These are phyloP conservation scores for Strix aluco DNA, from an alignment of 2,113 vertebrate species.

Conservation along the genomic window DNA sequence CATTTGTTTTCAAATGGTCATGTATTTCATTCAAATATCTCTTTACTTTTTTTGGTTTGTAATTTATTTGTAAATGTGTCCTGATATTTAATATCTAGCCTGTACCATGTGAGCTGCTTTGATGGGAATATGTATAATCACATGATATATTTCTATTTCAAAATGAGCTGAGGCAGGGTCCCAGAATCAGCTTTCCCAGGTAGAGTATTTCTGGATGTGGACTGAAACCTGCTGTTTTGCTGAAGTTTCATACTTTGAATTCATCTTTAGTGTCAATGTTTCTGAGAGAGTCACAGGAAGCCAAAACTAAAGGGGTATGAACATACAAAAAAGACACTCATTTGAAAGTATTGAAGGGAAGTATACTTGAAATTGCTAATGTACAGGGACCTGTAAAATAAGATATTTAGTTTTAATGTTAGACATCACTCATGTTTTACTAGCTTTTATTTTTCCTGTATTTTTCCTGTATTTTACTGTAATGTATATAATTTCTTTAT, in stretches of 20 bases:
- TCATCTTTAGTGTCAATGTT: rapidly evolving
- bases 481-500: too few species aligned
- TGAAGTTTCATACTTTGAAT: background rate
- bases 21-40: background rate
- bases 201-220: background rate
- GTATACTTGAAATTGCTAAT: too few species aligned
- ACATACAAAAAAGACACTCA: rapidly evolving
- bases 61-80: background rate
- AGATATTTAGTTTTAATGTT: too few species aligned
- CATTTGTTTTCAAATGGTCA: background rate
- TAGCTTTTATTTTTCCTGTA: too few species aligned
- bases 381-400: too few species aligned
- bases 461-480: too few species aligned
- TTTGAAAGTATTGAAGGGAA: background rate
- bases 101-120: background rate
- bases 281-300: background rate
- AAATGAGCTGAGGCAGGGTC: background rate
- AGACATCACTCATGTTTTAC: too few species aligned
- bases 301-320: background rate
- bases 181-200: background rate
- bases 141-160: background rate
- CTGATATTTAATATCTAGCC: background rate
- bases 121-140: background rate
- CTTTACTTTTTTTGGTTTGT: background rate
- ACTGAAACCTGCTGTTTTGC: background rate